Percentiles rank a stretch among this genome's conserved stretches.
These are phyloP conservation scores for Rhinopomastus cyanomelas DNA, from an alignment of 2,113 vertebrate genomes.

Conservation along the genomic window DNA sequence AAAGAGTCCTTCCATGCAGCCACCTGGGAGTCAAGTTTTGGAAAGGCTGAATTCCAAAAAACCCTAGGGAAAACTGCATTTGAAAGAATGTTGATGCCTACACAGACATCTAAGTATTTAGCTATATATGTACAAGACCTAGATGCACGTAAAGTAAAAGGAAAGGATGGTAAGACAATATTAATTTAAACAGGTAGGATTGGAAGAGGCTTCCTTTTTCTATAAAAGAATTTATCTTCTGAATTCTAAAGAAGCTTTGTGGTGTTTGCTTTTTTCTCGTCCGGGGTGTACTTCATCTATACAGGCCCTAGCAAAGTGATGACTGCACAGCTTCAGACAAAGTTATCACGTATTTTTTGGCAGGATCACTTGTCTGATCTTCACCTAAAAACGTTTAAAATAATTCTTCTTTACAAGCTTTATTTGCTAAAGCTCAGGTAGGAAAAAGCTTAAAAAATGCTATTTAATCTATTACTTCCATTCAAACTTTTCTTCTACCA, in stretches of 20 bases:
- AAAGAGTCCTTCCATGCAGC: neutral
- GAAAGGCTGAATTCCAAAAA: neutral
- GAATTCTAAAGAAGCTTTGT: neutral
- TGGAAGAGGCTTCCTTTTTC: neutral
- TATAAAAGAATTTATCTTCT: neutral
- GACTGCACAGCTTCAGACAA: neutral
- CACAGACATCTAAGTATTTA: neutral
- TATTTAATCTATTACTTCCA: neutral
- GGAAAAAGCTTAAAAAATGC: neutral
- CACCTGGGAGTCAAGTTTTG: neutral
- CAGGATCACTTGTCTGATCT: neutral
- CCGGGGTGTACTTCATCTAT: neutral
- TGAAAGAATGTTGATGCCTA: neutral
- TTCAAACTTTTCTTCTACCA: neutral
- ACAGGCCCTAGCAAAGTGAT: neutral
- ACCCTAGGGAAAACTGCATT: neutral
- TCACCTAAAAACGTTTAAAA: neutral
- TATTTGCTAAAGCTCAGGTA: neutral
- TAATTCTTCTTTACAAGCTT: neutral
- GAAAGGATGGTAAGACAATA: neutral
- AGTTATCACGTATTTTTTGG: neutral
- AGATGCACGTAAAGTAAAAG: neutral
- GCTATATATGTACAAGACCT: neutral
- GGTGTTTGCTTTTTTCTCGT: neutral
- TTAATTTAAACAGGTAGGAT: neutral